A percentile compares a stretch with the other conserved stretches of the same genome.
These are phyloP conservation scores for Neogobius melanostomus DNA, from an alignment of 2,113 vertebrate species.

Conservation along the genomic window DNA sequence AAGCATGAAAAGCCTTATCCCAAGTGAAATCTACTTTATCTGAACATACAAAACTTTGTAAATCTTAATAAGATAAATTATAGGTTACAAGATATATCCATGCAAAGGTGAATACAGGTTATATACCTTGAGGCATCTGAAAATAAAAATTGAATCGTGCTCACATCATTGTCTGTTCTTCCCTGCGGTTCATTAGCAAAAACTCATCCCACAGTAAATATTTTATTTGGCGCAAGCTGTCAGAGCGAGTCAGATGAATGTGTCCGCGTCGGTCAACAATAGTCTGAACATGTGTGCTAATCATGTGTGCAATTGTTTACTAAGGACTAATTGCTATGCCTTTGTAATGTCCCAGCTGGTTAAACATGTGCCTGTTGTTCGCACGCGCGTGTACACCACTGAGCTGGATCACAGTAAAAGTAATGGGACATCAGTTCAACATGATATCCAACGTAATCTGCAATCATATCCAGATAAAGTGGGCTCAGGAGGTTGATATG, in stretches of 20 bases:
- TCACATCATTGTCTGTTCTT: not conserved
- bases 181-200: not conserved
- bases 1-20: too few relatives aligned
- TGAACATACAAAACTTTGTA: too few relatives aligned
- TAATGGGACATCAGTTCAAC: not conserved
- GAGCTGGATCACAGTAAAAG: not conserved
- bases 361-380: constrained; percentile 61
- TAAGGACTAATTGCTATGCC: constrained; percentile 35
- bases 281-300: constrained; percentile 41
- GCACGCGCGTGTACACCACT: not conserved
- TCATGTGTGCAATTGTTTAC: constrained; percentile 50
- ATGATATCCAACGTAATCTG: too few relatives aligned
- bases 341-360: constrained; percentile 63
- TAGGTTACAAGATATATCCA: too few relatives aligned
- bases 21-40: too few relatives aligned
- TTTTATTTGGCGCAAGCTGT: constrained; percentile 7
- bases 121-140: too few relatives aligned
- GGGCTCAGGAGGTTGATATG: too few relatives aligned
- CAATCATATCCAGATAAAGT: not conserved
- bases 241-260: not conserved
- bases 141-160: too few relatives aligned
- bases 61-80: too few relatives aligned
- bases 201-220: not conserved
- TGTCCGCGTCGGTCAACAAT: constrained; percentile 29
- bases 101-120: too few relatives aligned